These are phyloP conservation scores for Cryptosula pallasiana DNA, from an alignment of 2,888 invertebrate genomes.

Conservation along the genomic window DNA sequence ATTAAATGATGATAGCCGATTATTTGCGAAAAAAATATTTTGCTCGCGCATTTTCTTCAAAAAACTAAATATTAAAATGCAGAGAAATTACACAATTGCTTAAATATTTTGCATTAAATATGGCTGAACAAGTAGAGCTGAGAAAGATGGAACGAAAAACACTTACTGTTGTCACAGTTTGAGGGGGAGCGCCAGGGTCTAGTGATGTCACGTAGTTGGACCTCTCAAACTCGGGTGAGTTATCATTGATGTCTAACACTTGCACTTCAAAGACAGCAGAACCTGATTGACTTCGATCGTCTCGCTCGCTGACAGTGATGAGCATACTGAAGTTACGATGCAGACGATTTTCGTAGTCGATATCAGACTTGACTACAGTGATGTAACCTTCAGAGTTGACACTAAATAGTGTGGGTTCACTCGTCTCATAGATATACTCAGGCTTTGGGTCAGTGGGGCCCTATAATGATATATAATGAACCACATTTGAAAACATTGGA, in stretches of 20 bases:
- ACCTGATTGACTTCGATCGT: background rate
- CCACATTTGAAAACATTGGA: no score
- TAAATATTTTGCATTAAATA: no score
- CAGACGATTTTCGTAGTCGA: constrained; percentile 8
- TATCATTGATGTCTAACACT: constrained; percentile 13
- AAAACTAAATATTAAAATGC: no score
- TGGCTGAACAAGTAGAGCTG: no score
- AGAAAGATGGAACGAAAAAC: no score
- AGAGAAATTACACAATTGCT: no score
- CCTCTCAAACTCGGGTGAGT: constrained; percentile 16
- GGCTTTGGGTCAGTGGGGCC: background rate
- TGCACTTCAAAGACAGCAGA: background rate
- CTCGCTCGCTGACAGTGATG: background rate
- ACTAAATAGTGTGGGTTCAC: constrained; percentile 2
- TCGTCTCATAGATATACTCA: background rate
- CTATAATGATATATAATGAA: no score
- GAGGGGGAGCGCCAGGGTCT: background rate
- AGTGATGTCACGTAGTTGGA: background rate
- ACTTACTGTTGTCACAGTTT: constrained; percentile 13
- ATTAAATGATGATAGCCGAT: no score
- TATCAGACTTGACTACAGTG: background rate
- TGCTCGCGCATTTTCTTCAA: no score
- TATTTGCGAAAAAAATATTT: no score
- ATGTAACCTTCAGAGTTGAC: constrained; percentile 9
- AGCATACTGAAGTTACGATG: constrained; percentile 7